Evolutionary conservation across 2,888 invertebrate species (phyloP).

Genomic region (Biston betularia): DNA sequence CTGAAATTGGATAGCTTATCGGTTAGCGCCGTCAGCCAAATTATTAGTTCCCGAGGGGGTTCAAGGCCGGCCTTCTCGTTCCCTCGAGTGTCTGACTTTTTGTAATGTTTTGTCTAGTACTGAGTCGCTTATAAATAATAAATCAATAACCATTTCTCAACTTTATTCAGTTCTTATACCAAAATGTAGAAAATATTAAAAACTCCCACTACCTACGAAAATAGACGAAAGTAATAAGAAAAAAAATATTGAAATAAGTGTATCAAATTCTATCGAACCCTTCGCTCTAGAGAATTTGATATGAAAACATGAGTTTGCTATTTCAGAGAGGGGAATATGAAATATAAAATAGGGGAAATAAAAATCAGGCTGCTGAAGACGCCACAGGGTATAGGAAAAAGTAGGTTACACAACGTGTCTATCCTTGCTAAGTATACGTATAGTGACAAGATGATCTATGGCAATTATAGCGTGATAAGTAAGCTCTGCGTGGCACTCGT

Average conservation of each 20-base stretch:
- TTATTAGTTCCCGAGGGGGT: conserved; percentile 52
- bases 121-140: not conserved
- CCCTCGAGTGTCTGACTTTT: conserved; percentile 22
- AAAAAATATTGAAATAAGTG: too few relatives aligned
- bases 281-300: not conserved
- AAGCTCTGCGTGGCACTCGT: too few relatives aligned
- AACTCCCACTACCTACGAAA: too few relatives aligned
- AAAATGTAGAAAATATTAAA: too few relatives aligned
- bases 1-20: conserved; percentile 48
- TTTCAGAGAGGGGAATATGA: conserved; percentile 23
- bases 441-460: too few relatives aligned
- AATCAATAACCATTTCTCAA: not conserved
- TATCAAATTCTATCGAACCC: too few relatives aligned
- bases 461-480: too few relatives aligned
- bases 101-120: not conserved
- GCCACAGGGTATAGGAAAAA: conserved; percentile 13
- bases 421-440: not conserved
- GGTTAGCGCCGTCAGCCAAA: conserved; percentile 34
- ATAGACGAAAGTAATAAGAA: too few relatives aligned
- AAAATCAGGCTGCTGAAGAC: not conserved
- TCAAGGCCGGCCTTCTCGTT: conserved; percentile 51
- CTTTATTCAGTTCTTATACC: not conserved
- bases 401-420: conserved; percentile 8
- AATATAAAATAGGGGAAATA: conserved; percentile 18
- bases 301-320: conserved; percentile 20